Conservation (phyloP, 2,888 invertebrate genomes). For the Chrysina gloriosa region DNA sequence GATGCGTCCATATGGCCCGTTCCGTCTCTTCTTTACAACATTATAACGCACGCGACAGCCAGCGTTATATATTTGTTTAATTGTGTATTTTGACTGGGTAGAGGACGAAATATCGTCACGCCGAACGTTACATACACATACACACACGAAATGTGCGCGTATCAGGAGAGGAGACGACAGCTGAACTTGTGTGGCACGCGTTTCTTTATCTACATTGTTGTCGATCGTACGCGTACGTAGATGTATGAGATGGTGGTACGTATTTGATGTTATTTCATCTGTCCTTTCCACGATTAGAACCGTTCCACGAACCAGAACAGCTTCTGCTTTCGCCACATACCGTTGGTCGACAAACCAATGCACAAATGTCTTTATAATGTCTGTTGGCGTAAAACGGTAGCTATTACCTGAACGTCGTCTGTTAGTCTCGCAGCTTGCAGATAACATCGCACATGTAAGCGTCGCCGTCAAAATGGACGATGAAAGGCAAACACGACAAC, state of each 20-base stretch:
- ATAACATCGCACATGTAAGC: constrained; percentile 13
- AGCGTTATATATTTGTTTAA: constrained; percentile 31
- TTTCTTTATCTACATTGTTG: constrained; percentile 39
- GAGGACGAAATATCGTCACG: constrained; percentile 25
- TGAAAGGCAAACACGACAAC: constrained; percentile 1
- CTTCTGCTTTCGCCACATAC: neutral
- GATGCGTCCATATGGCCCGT: constrained; percentile 14
- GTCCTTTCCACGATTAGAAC: constrained; percentile 30
- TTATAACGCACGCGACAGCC: constrained; percentile 15
- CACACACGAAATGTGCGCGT: constrained; percentile 24
- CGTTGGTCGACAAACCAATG: constrained; percentile 20
- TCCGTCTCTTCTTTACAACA: constrained; percentile 16
- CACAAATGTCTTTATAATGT: constrained; percentile 29
- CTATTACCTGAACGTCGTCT: constrained; percentile 29
- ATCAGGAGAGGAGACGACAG: constrained; percentile 30
- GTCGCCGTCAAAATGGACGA: neutral
- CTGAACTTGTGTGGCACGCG: constrained; percentile 38
- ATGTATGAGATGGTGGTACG: neutral
- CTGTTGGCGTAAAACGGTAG: constrained; percentile 16
- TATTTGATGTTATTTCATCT: constrained; percentile 29
- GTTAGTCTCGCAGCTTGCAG: constrained; percentile 30
- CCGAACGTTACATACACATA: too few relatives aligned
- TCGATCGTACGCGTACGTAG: constrained; percentile 7
- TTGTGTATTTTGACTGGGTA: constrained; percentile 35
- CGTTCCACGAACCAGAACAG: constrained; percentile 3